Base-by-base conservation (phyloP, 1,140 invertebrate species). In the Drosophila ironensis region DNA sequence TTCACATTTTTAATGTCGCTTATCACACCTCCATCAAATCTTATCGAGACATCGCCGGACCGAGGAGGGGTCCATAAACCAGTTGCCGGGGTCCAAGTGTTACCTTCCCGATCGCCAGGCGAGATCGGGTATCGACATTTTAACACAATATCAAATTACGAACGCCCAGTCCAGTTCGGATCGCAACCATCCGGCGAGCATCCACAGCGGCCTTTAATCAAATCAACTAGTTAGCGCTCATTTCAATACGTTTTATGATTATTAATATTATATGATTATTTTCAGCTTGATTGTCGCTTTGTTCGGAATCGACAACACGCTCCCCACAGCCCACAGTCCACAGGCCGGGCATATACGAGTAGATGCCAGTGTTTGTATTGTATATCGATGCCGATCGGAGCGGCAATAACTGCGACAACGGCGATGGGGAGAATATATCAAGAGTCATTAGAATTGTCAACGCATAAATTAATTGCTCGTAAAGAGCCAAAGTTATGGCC, bases 381-480 rank as follows among this genome's bases (percentile, higher is more conserved):
- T 61, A 44, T 50, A 24, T 47, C 24, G 14, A 63, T 14, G 40
- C 37, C 17, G 51, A 53, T 53, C 40, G 27, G 40, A 53, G 45
- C 27, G 41, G 51, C 51, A 22, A 44, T 44, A 44, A 53, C 50
- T 28, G 27, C 37, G 14, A 28, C 50, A 30, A 38, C 37, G 6
- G 44, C 22, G 46, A 60, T 53, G 33, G 35, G 35, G 35, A 54
- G 60, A 72, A 52, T 84, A 84, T 81, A 84, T 80, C 84, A 88
- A 80, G 48, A 80, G 72, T 82, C 84, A 84, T 88, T 88, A 88
- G 84, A 88, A 88, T 88, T 88, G 84, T 88, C 84, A 88, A 88
- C 84, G 84, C 84, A 88, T 84, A 88, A 88, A 88, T 88, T 88
- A 88, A 88, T 88, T 88, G 84, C 84, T 88, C 84, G 71, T 88